Percentiles rank a stretch among this genome's conserved stretches.
phyloP scores from a whole-genome alignment of 2,113 vertebrate genomes.

The Seriola dumerili region DNA sequence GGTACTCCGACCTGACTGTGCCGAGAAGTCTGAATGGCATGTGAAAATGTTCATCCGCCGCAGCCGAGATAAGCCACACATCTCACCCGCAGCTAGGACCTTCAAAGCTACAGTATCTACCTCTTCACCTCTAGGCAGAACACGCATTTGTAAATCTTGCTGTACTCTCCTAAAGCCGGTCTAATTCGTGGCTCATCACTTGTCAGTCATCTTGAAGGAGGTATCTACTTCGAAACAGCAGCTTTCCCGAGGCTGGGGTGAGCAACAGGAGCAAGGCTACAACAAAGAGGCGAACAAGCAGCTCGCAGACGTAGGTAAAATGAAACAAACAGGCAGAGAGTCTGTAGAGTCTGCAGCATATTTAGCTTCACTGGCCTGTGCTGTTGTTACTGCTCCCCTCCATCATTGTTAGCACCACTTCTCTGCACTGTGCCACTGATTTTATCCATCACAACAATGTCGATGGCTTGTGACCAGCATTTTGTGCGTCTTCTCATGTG shows the following conservation, averaged over 20 bases:
- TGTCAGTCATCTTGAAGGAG: constrained; percentile 29
- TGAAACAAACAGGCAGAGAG: constrained; percentile 21
- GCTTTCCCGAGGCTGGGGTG: neutral
- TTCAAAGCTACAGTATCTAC: neutral
- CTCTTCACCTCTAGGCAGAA: constrained; percentile 14
- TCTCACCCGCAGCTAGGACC: neutral
- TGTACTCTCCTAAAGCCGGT: constrained; percentile 9
- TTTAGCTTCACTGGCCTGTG: neutral
- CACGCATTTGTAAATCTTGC: neutral
- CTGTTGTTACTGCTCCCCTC: neutral
- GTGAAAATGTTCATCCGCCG: neutral
- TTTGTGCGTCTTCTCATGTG: constrained; percentile 34
- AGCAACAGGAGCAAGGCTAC: neutral
- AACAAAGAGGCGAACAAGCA: constrained; percentile 1
- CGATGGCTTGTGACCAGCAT: constrained; percentile 10
- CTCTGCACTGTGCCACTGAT: constrained; percentile 10
- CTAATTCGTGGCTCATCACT: constrained; percentile 21
- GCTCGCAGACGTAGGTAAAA: neutral
- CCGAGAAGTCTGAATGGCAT: neutral
- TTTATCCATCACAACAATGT: constrained; percentile 31
- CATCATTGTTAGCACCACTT: neutral
- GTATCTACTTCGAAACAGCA: constrained; percentile 11
- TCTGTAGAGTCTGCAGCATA: neutral
- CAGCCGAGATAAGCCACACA: constrained; percentile 26
- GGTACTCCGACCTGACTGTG: neutral